Percentiles rank a stretch among this genome's conserved stretches.
These are phyloP conservation scores for Limnephilus rhombicus DNA, from an alignment of 2,888 invertebrate species.

Conservation along the genomic window DNA sequence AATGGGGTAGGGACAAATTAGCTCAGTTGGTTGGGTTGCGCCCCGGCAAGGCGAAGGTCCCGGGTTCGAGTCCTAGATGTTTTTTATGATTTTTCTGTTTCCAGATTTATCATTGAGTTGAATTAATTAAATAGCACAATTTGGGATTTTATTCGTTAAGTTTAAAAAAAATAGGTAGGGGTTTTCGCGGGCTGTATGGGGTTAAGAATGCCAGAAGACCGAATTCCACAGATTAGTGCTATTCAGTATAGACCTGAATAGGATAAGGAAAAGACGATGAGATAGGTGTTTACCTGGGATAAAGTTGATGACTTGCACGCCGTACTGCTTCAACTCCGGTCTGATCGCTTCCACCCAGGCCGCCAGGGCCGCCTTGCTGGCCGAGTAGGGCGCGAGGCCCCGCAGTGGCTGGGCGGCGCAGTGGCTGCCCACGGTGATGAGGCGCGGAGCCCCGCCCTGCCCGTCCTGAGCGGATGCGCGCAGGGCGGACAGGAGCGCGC, in stretches of 20 bases:
- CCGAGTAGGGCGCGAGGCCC: conserved; percentile 86
- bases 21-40: too few relatives aligned
- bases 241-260: neutral
- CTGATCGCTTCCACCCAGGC: conserved; percentile 86
- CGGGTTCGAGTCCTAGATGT: too few relatives aligned
- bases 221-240: too few relatives aligned
- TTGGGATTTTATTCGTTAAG: too few relatives aligned
- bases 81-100: too few relatives aligned
- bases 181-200: too few relatives aligned
- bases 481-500: conserved; percentile 84
- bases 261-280: conserved; percentile 54
- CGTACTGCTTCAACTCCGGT: conserved; percentile 84
- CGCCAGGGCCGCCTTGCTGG: conserved; percentile 87
- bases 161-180: too few relatives aligned
- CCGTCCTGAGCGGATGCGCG: conserved; percentile 71
- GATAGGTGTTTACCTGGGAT: conserved; percentile 81
- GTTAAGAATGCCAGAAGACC: too few relatives aligned
- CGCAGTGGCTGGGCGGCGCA: conserved; percentile 86
- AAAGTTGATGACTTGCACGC: conserved; percentile 85
- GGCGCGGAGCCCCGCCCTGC: conserved; percentile 70
- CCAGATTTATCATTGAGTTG: too few relatives aligned
- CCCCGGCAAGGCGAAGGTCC: too few relatives aligned
- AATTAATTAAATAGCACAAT: too few relatives aligned
- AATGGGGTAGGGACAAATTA: too few relatives aligned
- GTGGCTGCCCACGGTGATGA: conserved; percentile 91